A percentile compares a stretch with the other conserved stretches of the same genome.
These are phyloP conservation scores for Laupala kohalensis DNA, from an alignment of 1,140 invertebrate genomes.

Conservation along the genomic window DNA sequence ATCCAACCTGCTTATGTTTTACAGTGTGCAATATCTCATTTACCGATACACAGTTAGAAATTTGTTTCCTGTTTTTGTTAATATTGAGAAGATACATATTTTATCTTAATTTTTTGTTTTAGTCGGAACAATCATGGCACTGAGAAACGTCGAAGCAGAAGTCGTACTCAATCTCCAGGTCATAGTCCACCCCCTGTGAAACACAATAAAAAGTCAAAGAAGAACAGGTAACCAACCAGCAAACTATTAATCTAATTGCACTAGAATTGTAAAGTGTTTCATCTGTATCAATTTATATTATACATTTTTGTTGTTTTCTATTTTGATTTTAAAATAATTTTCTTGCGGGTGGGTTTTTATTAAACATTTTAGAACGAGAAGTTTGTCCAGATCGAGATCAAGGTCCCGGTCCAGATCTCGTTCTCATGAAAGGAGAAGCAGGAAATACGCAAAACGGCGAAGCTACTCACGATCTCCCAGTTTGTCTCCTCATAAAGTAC, in stretches of 20 bases:
- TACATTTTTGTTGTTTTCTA: background rate
- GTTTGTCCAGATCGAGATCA: conserved; percentile 1
- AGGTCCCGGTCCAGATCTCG: conserved; percentile 8
- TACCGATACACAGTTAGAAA: too few species aligned
- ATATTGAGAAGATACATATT: conserved; percentile 12
- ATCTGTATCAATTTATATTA: background rate
- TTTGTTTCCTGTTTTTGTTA: conserved; percentile 22
- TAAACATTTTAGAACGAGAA: background rate
- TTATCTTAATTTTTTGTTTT: background rate
- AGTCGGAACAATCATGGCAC: conserved; percentile 27
- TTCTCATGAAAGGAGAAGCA: conserved; percentile 9
- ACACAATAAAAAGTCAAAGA: conserved; percentile 28
- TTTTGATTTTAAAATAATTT: background rate
- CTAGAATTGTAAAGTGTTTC: background rate
- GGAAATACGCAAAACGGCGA: conserved; percentile 1
- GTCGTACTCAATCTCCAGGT: conserved; percentile 33
- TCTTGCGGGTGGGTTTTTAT: background rate
- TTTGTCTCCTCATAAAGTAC: conserved; percentile 8
- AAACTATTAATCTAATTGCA: background rate
- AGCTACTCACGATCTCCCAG: conserved; percentile 11
- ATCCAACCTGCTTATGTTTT: too few species aligned
- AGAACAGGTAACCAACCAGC: conserved; percentile 28
- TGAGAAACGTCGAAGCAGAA: conserved; percentile 32
- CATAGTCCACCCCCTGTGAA: conserved; percentile 25
- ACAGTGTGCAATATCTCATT: too few species aligned